A percentile compares a stretch with the other conserved stretches of the same genome.
Evolutionary conservation across 2,888 invertebrate genomes (phyloP).

Genomic region (Xestia rhomboidea): DNA sequence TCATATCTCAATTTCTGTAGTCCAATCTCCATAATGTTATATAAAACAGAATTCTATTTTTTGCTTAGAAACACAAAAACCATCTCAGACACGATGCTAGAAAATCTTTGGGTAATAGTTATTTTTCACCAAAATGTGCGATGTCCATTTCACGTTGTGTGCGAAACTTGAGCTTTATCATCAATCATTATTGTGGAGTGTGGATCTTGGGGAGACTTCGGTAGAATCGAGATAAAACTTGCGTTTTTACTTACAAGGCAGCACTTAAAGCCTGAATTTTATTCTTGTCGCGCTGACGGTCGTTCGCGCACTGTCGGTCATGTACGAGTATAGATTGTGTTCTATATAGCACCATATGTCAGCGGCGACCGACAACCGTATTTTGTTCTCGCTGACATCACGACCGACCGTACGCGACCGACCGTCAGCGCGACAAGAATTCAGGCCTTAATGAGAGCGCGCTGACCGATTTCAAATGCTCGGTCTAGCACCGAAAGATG

Average conservation of each 20-base stretch:
- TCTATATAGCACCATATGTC: no score
- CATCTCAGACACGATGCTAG: background rate
- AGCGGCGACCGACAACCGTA: no score
- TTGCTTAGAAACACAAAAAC: slow-evolving; percentile 27
- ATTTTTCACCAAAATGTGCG: slow-evolving; percentile 17
- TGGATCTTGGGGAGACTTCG: slow-evolving; percentile 7
- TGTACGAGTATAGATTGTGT: no score
- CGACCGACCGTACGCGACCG: no score
- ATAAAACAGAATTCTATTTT: slow-evolving; percentile 20
- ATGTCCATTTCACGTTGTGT: slow-evolving; percentile 37
- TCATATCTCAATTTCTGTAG: slow-evolving; percentile 22
- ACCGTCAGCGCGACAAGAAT: no score
- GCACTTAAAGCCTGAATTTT: no score
- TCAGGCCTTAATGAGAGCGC: background rate
- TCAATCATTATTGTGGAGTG: slow-evolving; percentile 46
- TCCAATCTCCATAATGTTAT: slow-evolving; percentile 24
- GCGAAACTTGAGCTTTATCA: slow-evolving; percentile 46
- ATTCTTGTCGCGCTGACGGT: no score
- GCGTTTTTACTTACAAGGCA: background rate
- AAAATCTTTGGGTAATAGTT: slow-evolving; percentile 1
- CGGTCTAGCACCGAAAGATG: background rate
- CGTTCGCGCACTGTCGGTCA: no score
- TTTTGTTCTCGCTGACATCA: no score
- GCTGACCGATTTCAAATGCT: background rate
- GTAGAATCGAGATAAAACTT: slow-evolving; percentile 9